Evolutionary conservation across 2,797 vertebrate species (phyloP).

Genomic region (Phrynocephalus vlangalii): DNA sequence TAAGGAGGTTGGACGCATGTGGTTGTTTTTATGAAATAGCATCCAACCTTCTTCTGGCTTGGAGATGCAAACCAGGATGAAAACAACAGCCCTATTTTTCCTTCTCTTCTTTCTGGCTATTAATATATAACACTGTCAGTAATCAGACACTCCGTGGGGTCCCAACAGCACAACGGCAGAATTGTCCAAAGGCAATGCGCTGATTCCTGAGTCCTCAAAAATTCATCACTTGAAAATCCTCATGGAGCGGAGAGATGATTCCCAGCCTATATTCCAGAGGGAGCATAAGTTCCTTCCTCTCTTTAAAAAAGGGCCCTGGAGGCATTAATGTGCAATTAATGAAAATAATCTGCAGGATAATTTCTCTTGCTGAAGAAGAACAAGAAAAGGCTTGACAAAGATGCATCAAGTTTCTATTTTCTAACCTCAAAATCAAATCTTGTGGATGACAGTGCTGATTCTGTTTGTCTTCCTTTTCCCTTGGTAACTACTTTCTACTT

Average conservation of each 20-base stretch:
- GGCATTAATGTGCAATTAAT: no score
- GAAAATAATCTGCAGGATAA: neutral
- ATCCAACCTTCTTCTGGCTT: conserved; percentile 18
- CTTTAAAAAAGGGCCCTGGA: neutral
- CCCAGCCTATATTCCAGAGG: neutral
- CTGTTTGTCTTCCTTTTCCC: neutral
- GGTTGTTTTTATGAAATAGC: neutral
- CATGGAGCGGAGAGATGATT: neutral
- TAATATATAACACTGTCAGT: neutral
- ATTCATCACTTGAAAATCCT: neutral
- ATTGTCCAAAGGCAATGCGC: neutral
- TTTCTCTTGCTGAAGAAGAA: neutral
- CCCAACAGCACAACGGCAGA: no score
- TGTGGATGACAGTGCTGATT: neutral
- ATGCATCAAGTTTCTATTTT: neutral
- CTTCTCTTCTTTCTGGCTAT: no score
- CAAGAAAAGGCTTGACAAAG: neutral
- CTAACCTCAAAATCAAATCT: neutral
- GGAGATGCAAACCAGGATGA: neutral
- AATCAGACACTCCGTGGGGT: neutral
- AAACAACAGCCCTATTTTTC: neutral
- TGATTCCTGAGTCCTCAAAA: no score
- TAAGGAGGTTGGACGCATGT: no score
- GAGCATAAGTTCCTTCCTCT: neutral
- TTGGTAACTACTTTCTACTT: neutral